phyloP scores from a whole-genome alignment of 1,140 invertebrate species.

The Drosophila arizonae region DNA sequence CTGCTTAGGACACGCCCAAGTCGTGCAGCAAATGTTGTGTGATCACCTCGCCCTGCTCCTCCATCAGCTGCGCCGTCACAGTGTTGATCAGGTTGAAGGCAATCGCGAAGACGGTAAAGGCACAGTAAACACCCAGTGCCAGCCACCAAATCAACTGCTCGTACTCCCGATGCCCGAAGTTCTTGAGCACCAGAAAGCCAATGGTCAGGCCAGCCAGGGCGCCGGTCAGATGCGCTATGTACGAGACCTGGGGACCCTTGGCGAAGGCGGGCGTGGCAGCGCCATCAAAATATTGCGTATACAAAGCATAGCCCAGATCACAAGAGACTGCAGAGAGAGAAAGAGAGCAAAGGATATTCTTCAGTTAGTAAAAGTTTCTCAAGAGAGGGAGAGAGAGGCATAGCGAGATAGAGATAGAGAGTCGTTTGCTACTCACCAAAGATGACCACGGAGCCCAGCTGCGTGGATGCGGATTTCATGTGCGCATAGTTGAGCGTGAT shows the following conservation, averaged over 20 bases:
- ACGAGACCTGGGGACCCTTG: conserved; percentile 91
- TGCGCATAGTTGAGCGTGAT: conserved; percentile 97
- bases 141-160: conserved; percentile 98
- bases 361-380: conserved; percentile 21
- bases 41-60: conserved; percentile 81
- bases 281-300: conserved; percentile 92
- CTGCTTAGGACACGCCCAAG: conserved; percentile 79
- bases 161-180: conserved; percentile 96
- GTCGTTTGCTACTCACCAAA: conserved; percentile 88
- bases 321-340: conserved; percentile 88
- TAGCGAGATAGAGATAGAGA: neutral
- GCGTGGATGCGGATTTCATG: conserved; percentile 96
- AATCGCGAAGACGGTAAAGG: conserved; percentile 95
- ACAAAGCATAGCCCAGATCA: conserved; percentile 96
- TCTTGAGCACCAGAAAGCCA: conserved; percentile 95
- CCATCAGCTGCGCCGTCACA: conserved; percentile 82
- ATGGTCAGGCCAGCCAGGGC: conserved; percentile 94
- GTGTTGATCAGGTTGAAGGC: conserved; percentile 95
- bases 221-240: conserved; percentile 96
- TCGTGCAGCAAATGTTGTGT: conserved; percentile 82
- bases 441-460: conserved; percentile 94
- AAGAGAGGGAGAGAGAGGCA: neutral
- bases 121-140: conserved; percentile 94
- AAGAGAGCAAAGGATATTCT: neutral
- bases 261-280: conserved; percentile 84